phyloP scores from a whole-genome alignment of 2,888 invertebrate genomes.

The Fabriciana adippe region DNA sequence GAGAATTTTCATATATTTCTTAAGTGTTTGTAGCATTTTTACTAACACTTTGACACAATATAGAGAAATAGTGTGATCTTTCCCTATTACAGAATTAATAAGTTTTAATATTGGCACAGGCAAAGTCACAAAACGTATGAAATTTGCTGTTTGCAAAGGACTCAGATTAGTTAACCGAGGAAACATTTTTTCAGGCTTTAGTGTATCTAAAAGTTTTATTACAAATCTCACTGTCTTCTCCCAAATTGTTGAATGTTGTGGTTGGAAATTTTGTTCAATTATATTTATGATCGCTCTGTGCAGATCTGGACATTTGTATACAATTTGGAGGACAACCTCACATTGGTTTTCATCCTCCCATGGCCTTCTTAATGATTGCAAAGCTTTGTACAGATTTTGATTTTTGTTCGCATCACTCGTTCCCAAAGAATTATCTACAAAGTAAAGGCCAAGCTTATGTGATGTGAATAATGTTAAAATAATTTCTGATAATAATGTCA shows the following conservation, averaged over 20 bases:
- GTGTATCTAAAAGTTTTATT: constrained; percentile 65
- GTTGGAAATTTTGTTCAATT: constrained; percentile 84
- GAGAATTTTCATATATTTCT: constrained; percentile 78
- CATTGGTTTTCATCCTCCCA: constrained; percentile 86
- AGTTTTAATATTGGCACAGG: constrained; percentile 77
- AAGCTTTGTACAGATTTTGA: constrained; percentile 83
- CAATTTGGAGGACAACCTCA: constrained; percentile 84
- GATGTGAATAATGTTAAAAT: constrained; percentile 89
- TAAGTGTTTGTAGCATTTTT: constrained; percentile 79
- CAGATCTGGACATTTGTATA: constrained; percentile 87
- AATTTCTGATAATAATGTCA: constrained; percentile 84
- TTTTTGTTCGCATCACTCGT: constrained; percentile 83
- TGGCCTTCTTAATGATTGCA: constrained; percentile 85
- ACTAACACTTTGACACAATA: constrained; percentile 78
- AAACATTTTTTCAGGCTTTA: constrained; percentile 77
- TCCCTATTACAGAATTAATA: constrained; percentile 60
- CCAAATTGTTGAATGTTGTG: constrained; percentile 81
- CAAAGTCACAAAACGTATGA: constrained; percentile 73
- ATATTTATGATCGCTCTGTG: constrained; percentile 83
- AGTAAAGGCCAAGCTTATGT: constrained; percentile 88
- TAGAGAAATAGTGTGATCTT: constrained; percentile 67
- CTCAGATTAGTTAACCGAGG: constrained; percentile 70
- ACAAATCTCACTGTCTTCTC: constrained; percentile 74
- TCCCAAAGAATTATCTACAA: constrained; percentile 86
- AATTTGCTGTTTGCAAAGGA: constrained; percentile 77